Percentiles rank a stretch among this genome's conserved stretches.
phyloP scores from a whole-genome alignment of 2,113 vertebrate species.

The Forbesichthys papilliferus region DNA sequence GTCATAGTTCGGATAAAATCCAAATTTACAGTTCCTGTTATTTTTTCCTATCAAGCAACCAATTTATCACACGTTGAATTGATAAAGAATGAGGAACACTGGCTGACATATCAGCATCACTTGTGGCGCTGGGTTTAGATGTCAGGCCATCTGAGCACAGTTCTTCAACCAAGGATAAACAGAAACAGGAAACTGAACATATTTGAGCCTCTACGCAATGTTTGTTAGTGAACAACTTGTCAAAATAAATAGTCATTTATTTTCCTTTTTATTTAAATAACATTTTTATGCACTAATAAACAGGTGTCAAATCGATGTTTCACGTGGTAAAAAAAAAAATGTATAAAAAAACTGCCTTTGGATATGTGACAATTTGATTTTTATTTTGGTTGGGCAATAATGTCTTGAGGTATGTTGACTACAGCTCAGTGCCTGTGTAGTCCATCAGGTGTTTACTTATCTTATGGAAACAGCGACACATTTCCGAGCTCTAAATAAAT shows the following conservation, averaged over 20 bases:
- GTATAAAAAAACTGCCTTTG: not conserved
- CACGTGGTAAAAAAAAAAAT: not conserved
- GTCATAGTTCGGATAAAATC: constrained; percentile 60
- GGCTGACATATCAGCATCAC: constrained; percentile 64
- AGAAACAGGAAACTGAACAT: constrained; percentile 58
- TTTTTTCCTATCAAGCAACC: constrained; percentile 74
- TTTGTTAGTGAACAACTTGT: not conserved
- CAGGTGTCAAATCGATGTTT: not conserved
- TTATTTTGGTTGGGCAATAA: constrained; percentile 16
- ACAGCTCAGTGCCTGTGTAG: constrained; percentile 27
- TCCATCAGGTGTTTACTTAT: constrained; percentile 75
- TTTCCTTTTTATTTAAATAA: not conserved
- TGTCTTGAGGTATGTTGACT: constrained; percentile 23
- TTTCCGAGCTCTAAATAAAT: constrained; percentile 76
- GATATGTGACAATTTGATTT: not conserved
- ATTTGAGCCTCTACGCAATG: not conserved
- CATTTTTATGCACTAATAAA: too few species aligned
- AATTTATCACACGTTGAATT: constrained; percentile 68
- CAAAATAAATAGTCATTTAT: not conserved
- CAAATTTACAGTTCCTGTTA: constrained; percentile 80
- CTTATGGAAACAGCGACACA: constrained; percentile 64
- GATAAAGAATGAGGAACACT: constrained; percentile 65
- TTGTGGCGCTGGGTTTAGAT: constrained; percentile 62
- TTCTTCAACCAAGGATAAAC: constrained; percentile 57
- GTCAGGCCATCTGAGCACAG: constrained; percentile 45